A percentile compares a stretch with the other conserved stretches of the same genome.
Conservation (phyloP, 2,888 invertebrate genomes). For the Macrosiphum euphorbiae region DNA sequence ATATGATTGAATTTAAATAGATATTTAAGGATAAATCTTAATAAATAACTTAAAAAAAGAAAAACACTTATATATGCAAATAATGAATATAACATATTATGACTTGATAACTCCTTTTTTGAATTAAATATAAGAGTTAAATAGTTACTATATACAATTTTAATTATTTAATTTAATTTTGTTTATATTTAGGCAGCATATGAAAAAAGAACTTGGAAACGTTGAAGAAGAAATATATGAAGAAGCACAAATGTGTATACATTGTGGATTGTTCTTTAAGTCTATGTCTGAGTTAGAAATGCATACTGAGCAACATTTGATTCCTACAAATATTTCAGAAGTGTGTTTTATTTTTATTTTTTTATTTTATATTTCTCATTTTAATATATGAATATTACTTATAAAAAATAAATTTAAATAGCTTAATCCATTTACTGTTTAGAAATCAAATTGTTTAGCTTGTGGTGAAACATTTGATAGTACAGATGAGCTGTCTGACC, state of each 20-base stretch:
- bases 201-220: conserved; percentile 60
- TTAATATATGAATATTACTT: conserved; percentile 27
- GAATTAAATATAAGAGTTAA: not conserved
- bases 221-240: conserved; percentile 56
- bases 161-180: not conserved
- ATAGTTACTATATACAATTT: not conserved
- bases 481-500: conserved; percentile 76
- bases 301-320: conserved; percentile 56
- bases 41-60: not conserved
- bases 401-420: conserved; percentile 36
- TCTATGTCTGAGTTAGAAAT: conserved; percentile 46
- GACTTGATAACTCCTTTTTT: not conserved
- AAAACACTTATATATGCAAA: not conserved
- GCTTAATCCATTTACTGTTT: conserved; percentile 45
- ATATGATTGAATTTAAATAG: not conserved
- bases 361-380: not conserved
- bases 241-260: conserved; percentile 61
- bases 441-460: conserved; percentile 73
- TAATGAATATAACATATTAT: not conserved
- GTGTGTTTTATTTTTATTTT: too few species aligned
- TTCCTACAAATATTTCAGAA: conserved; percentile 58
- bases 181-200: conserved; percentile 48
- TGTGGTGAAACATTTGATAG: conserved; percentile 78
- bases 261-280: conserved; percentile 62
- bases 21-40: not conserved